phyloP scores from a whole-genome alignment of 2,888 invertebrate genomes.

The Teinopalpus imperialis region DNA sequence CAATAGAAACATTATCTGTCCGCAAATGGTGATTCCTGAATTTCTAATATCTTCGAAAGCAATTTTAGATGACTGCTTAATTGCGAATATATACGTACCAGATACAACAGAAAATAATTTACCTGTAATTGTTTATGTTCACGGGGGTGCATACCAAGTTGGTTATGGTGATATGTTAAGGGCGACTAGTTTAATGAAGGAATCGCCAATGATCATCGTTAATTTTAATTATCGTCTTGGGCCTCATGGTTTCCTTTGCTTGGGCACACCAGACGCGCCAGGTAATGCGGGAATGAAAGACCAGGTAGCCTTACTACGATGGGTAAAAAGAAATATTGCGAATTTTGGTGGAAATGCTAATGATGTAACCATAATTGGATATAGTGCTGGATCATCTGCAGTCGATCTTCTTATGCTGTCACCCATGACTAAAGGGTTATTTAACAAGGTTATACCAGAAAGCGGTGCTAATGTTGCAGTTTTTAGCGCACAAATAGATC shows the following conservation, averaged over 20 bases:
- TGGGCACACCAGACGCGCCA: constrained; percentile 52
- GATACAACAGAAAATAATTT: constrained; percentile 33
- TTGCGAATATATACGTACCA: constrained; percentile 41
- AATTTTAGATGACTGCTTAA: constrained; percentile 38
- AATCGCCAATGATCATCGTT: constrained; percentile 43
- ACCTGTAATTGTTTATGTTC: constrained; percentile 63
- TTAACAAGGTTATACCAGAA: constrained; percentile 51
- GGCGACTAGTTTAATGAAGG: constrained; percentile 38
- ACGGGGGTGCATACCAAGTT: constrained; percentile 63
- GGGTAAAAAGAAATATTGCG: constrained; percentile 48
- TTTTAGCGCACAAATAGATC: constrained; percentile 46
- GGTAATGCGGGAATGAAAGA: constrained; percentile 67
- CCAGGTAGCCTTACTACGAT: constrained; percentile 48
- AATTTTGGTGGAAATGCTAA: constrained; percentile 56
- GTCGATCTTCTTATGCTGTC: constrained; percentile 54
- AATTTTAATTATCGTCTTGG: constrained; percentile 60
- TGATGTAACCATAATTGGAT: constrained; percentile 53
- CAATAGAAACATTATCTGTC: constrained; percentile 34
- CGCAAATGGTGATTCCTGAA: constrained; percentile 27
- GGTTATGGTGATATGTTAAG: constrained; percentile 44
- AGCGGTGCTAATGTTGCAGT: constrained; percentile 44
- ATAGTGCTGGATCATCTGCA: constrained; percentile 52
- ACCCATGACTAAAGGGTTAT: constrained; percentile 44
- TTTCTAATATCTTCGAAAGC: constrained; percentile 2
- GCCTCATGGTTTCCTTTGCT: constrained; percentile 50